A percentile compares a stretch with the other conserved stretches of the same genome.
phyloP scores from a whole-genome alignment of 2,888 invertebrate species.

The Pollenia griseotomentosa region DNA sequence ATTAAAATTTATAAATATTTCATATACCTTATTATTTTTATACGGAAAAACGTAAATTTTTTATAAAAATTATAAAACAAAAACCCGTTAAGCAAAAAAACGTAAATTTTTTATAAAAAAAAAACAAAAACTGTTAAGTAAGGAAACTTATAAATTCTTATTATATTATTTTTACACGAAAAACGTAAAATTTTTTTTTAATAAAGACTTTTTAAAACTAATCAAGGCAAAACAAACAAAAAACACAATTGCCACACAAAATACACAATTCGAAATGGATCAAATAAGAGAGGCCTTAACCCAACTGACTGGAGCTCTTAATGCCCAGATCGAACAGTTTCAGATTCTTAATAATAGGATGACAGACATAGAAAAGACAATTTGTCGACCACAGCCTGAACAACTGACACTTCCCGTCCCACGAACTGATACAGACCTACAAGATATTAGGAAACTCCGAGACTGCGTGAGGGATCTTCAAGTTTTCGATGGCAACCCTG shows the following conservation, averaged over 20 bases:
- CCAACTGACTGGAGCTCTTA: conserved; percentile 37
- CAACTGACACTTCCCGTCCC: background rate
- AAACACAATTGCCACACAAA: conserved; percentile 2
- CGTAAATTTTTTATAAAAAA: background rate
- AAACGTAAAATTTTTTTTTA: background rate
- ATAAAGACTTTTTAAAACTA: background rate
- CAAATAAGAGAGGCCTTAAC: no score
- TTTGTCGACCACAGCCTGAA: no score
- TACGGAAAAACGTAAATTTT: background rate
- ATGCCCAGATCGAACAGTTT: conserved; percentile 23
- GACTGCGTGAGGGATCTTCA: conserved; percentile 67
- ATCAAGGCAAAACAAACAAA: background rate
- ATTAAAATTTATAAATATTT: background rate
- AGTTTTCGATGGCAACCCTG: conserved; percentile 63
- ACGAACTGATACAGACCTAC: conserved; percentile 43
- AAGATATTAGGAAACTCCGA: conserved; percentile 50
- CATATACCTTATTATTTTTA: background rate
- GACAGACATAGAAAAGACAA: no score
- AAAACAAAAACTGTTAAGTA: background rate
- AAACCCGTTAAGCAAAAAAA: background rate
- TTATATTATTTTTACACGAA: background rate
- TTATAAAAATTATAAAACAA: background rate
- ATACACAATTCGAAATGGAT: no score
- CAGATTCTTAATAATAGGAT: conserved; percentile 28
- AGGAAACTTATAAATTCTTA: background rate